phyloP scores from a whole-genome alignment of 2,797 vertebrate genomes.

The Leptodactylus fallax region DNA sequence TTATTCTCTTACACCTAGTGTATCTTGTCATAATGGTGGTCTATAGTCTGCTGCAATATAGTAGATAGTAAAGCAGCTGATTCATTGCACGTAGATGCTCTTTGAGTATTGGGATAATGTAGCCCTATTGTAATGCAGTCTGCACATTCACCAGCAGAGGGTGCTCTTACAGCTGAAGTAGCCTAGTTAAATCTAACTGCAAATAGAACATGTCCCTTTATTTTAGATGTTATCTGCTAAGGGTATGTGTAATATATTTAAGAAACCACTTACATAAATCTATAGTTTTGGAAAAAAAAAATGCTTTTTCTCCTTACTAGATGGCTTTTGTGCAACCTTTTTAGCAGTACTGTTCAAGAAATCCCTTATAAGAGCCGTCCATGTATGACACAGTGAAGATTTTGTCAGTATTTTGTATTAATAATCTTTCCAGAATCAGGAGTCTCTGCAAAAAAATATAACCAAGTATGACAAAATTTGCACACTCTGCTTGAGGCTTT shows the following conservation, averaged over 20 bases:
- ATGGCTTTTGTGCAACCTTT: neutral
- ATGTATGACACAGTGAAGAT: no score
- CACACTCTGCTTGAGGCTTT: no score
- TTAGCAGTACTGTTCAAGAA: neutral
- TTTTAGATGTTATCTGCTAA: no score
- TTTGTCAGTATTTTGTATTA: no score
- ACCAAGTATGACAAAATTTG: no score
- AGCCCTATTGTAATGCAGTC: neutral
- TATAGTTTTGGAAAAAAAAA: neutral
- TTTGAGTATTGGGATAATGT: no score
- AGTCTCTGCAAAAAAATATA: no score
- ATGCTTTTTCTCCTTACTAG: neutral
- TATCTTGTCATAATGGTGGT: no score
- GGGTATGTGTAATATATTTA: neutral
- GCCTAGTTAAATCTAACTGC: neutral
- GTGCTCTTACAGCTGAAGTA: conserved; percentile 5
- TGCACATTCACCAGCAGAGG: neutral
- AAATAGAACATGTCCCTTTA: neutral
- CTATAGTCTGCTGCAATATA: no score
- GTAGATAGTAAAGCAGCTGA: neutral
- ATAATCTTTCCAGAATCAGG: no score
- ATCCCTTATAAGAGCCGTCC: neutral
- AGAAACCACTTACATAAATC: neutral
- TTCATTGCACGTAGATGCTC: neutral
- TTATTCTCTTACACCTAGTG: neutral